These are phyloP conservation scores for Conistra vaccinii DNA, from an alignment of 2,888 invertebrate species.

Conservation along the genomic window DNA sequence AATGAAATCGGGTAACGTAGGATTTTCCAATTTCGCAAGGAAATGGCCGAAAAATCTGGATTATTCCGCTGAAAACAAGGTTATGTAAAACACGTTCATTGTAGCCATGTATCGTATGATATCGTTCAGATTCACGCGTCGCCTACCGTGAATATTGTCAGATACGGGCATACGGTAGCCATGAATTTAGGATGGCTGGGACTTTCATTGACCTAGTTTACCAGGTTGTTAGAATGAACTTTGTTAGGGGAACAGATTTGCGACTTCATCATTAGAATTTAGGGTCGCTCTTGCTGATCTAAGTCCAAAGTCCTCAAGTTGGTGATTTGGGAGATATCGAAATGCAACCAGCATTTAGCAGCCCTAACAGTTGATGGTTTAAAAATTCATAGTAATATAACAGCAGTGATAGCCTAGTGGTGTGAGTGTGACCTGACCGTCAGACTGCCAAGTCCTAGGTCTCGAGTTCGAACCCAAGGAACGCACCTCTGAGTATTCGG, in stretches of 20 bases:
- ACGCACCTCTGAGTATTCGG: too few species aligned
- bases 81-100: constrained; percentile 40
- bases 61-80: constrained; percentile 13
- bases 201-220: constrained; percentile 24
- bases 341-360: too few species aligned
- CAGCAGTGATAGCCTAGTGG: too few species aligned
- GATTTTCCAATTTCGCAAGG: constrained; percentile 29
- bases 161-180: constrained; percentile 2
- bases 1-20: constrained; percentile 5
- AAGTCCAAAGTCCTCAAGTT: neutral
- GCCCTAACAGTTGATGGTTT: too few species aligned
- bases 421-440: too few species aligned
- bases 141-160: constrained; percentile 63
- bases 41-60: constrained; percentile 39
- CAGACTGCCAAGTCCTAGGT: too few species aligned
- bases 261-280: neutral
- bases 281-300: neutral
- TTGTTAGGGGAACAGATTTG: constrained; percentile 17
- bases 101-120: constrained; percentile 44
- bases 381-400: too few species aligned
- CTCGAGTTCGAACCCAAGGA: too few species aligned
- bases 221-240: neutral
- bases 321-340: neutral
- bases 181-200: constrained; percentile 14
- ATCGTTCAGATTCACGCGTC: constrained; percentile 44